Conservation (phyloP, 2,113 vertebrate species). For the Circaetus cinerascens region DNA sequence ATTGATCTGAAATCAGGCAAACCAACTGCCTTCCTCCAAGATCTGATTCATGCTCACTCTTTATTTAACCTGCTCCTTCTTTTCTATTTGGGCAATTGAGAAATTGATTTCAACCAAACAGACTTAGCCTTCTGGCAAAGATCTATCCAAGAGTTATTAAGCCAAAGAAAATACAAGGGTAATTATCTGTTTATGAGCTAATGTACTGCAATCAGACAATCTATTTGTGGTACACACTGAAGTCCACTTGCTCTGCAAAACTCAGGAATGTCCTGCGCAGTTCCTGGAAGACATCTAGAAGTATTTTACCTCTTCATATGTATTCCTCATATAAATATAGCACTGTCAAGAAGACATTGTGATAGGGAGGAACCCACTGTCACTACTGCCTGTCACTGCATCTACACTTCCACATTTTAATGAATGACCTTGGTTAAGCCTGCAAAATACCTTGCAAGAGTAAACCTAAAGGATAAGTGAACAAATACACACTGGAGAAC, state of each 20-base stretch:
- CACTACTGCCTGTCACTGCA: not conserved
- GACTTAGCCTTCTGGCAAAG: not conserved
- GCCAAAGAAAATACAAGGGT: not conserved
- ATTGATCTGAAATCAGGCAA: not conserved
- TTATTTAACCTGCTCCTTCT: not conserved
- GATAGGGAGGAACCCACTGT: fast-evolving
- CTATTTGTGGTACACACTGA: not conserved
- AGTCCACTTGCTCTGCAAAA: not conserved
- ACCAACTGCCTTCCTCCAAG: not conserved
- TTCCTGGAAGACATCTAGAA: not conserved
- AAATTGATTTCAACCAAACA: not conserved
- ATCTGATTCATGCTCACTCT: not conserved
- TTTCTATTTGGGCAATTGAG: not conserved
- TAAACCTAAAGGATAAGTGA: not conserved
- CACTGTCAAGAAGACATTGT: not conserved
- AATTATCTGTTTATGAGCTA: not conserved
- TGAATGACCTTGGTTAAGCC: not conserved
- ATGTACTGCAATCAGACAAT: not conserved
- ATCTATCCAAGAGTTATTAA: not conserved
- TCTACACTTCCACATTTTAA: not conserved
- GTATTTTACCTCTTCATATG: not conserved
- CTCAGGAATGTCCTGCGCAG: not conserved
- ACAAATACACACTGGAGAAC: not conserved
- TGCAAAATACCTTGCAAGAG: not conserved
- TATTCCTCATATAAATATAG: not conserved